phyloP scores from a whole-genome alignment of 2,797 vertebrate species.

The Manis pentadactyla region DNA sequence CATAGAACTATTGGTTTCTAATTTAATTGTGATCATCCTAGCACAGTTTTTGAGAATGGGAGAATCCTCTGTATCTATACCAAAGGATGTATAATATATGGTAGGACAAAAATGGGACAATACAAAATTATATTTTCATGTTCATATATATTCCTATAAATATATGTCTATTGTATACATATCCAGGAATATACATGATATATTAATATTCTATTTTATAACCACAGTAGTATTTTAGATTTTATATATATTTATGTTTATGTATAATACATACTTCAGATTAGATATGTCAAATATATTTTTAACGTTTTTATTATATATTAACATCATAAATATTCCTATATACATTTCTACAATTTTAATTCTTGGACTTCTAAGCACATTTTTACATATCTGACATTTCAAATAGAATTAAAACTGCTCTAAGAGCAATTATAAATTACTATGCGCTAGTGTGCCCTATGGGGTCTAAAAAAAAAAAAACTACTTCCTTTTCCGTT shows the following conservation, averaged over 20 bases:
- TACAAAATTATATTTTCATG: neutral
- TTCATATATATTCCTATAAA: neutral
- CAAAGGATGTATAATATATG: neutral
- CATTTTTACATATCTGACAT: neutral
- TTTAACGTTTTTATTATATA: neutral
- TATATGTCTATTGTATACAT: neutral
- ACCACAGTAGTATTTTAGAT: neutral
- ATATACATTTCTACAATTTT: neutral
- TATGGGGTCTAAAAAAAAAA: neutral
- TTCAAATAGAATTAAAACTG: neutral
- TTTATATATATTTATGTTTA: neutral
- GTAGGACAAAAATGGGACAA: neutral
- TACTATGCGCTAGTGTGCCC: neutral
- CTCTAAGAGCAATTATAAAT: neutral
- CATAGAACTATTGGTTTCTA: neutral
- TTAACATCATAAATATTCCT: neutral
- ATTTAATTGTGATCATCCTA: neutral
- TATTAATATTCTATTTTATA: no score
- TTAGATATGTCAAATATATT: neutral
- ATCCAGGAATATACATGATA: neutral
- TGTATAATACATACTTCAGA: neutral
- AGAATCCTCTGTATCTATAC: neutral
- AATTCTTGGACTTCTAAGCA: neutral
- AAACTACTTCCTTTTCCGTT: neutral
- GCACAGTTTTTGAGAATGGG: neutral